Conservation (phyloP, 1,140 invertebrate species). For the honey bee (Apis mellifera) region Amel_HAv3.1 CM009931.2:7261001-7261500, state of each 20-base stretch:
- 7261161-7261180: slow-evolving; percentile 25
- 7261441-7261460: too few species aligned
- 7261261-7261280: background rate
- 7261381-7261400: too few species aligned
- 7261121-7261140: slow-evolving; percentile 22
- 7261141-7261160: slow-evolving; percentile 32
- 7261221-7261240: slow-evolving; percentile 27
- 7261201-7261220: slow-evolving; percentile 7
- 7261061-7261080: slow-evolving; percentile 39
- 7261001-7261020: background rate
- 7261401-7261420: too few species aligned
- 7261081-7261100: slow-evolving; percentile 39
- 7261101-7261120: slow-evolving; percentile 28
- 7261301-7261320: too few species aligned
- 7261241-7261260: slow-evolving; percentile 9
- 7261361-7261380: too few species aligned
- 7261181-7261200: slow-evolving; percentile 2
- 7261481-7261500: too few species aligned
- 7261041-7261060: slow-evolving; percentile 30
- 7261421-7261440: too few species aligned
- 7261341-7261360: background rate
- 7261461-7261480: too few species aligned
- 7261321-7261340: too few species aligned
- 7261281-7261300: too few species aligned
- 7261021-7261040: background rate